These are phyloP conservation scores for Coleophora deauratella DNA, from an alignment of 2,888 invertebrate genomes.

Conservation along the genomic window DNA sequence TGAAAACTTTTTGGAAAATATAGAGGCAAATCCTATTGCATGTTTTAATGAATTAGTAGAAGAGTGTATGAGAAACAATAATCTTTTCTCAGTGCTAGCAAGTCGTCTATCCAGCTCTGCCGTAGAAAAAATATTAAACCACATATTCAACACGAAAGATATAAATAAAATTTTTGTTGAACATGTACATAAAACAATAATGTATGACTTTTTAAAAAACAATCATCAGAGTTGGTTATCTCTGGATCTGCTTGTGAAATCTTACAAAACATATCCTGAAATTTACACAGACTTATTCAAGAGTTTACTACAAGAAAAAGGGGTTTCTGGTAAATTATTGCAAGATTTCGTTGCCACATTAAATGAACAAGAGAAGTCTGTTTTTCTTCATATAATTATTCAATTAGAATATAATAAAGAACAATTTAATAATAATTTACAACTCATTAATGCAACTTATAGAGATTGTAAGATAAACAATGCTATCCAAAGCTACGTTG, in stretches of 20 bases:
- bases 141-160: constrained; percentile 23
- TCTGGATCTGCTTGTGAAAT: constrained; percentile 37
- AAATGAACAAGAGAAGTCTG: constrained; percentile 16
- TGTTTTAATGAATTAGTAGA: constrained; percentile 25
- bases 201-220: constrained; percentile 30
- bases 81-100: constrained; percentile 27
- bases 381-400: constrained; percentile 27
- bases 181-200: constrained; percentile 27
- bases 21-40: constrained; percentile 27
- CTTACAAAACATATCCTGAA: constrained; percentile 20
- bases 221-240: constrained; percentile 31
- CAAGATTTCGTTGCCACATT: constrained; percentile 34
- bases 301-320: constrained; percentile 28
- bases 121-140: constrained; percentile 31
- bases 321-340: constrained; percentile 31
- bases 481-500: constrained; percentile 30
- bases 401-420: constrained; percentile 25
- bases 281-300: constrained; percentile 28
- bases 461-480: constrained; percentile 34
- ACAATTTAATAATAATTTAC: constrained; percentile 34
- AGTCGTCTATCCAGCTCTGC: constrained; percentile 22
- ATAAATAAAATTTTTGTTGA: constrained; percentile 22
- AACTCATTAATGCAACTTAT: constrained; percentile 36
- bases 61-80: constrained; percentile 26
- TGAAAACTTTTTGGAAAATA: constrained; percentile 25